These are phyloP conservation scores for Pollicipes pollicipes DNA, from an alignment of 1,140 invertebrate genomes.

Conservation along the genomic window DNA sequence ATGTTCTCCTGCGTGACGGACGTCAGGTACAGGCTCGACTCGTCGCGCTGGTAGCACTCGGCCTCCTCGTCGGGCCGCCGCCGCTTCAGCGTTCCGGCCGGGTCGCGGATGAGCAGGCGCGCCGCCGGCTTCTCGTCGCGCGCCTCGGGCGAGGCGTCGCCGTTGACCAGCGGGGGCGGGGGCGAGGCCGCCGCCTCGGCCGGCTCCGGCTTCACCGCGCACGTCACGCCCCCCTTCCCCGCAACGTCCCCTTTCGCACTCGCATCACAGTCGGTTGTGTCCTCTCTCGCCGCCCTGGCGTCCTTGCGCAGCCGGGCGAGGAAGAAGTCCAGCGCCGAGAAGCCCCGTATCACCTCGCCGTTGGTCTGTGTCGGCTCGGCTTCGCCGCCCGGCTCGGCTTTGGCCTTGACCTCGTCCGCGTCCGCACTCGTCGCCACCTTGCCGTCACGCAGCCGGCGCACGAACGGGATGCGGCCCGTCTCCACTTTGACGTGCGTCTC, in stretches of 20 bases:
- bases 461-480: not conserved
- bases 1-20: constrained; percentile 72
- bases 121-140: no score
- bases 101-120: not conserved
- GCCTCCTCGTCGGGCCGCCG: not conserved
- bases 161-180: not conserved
- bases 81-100: not conserved
- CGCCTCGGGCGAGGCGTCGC: not conserved
- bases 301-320: not conserved
- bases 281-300: not conserved
- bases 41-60: constrained; percentile 78
- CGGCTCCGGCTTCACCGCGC: no score
- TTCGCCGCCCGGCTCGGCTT: not conserved
- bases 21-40: constrained; percentile 65
- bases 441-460: not conserved
- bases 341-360: no score
- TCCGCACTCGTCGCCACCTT: no score
- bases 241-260: constrained; percentile 9
- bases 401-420: not conserved
- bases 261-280: not conserved
- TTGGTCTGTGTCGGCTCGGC: not conserved
- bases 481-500: not conserved
- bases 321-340: no score
- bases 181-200: no score
- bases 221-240: not conserved